phyloP scores from a whole-genome alignment of 2,888 invertebrate genomes.

The Anorthoa munda region DNA sequence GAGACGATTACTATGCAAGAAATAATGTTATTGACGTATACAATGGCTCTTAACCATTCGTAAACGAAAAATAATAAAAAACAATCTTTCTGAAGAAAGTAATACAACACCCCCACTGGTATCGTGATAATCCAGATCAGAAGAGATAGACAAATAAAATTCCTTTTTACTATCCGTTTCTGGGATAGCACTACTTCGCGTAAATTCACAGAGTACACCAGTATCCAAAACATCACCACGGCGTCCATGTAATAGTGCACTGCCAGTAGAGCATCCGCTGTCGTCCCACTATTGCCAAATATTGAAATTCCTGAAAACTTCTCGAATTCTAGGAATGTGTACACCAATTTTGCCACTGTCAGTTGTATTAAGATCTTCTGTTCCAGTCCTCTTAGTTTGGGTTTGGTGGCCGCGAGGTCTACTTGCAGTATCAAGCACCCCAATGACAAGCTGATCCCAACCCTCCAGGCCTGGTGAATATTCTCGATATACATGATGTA shows the following conservation, averaged over 20 bases:
- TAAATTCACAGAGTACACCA: slow-evolving; percentile 79
- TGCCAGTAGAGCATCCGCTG: not conserved
- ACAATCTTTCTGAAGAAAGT: too few species aligned
- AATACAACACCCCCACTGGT: slow-evolving; percentile 67
- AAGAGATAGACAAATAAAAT: slow-evolving; percentile 63
- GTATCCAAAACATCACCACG: slow-evolving; percentile 78
- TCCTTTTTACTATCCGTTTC: slow-evolving; percentile 65
- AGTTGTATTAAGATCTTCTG: slow-evolving; percentile 78
- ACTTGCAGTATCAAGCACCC: slow-evolving; percentile 71
- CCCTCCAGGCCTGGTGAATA: slow-evolving; percentile 64
- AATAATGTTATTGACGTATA: slow-evolving; percentile 72
- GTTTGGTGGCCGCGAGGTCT: slow-evolving; percentile 67
- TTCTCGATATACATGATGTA: slow-evolving; percentile 23
- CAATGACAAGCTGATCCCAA: slow-evolving; percentile 73
- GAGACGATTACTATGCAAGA: slow-evolving; percentile 75
- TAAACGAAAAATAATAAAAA: slow-evolving; percentile 42
- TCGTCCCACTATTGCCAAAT: not conserved
- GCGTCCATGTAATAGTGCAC: slow-evolving; percentile 76
- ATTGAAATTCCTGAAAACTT: slow-evolving; percentile 49
- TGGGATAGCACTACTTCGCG: slow-evolving; percentile 80
- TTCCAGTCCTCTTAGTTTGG: slow-evolving; percentile 75
- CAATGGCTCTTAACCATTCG: slow-evolving; percentile 74
- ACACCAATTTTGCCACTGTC: slow-evolving; percentile 74
- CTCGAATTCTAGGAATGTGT: slow-evolving; percentile 71
- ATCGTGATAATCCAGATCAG: slow-evolving; percentile 72